Evolutionary conservation across 2,797 vertebrate species (phyloP).

Genomic region (Apogon talboti): DNA sequence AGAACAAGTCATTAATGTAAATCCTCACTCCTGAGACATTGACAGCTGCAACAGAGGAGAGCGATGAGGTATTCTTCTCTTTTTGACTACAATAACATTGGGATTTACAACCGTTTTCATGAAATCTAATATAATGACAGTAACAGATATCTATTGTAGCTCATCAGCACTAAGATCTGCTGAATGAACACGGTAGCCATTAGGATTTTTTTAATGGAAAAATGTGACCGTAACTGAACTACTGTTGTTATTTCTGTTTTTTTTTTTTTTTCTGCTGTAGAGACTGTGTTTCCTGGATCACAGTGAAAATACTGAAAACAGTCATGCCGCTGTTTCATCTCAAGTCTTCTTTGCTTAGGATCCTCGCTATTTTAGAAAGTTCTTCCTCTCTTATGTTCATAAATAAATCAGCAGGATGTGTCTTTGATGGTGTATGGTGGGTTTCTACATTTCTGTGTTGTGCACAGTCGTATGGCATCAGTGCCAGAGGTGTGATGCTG

Average conservation of each 20-base stretch:
- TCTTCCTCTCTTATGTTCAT: conserved; percentile 10
- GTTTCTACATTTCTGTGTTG: conserved; percentile 5
- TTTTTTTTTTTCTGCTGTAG: too few species aligned
- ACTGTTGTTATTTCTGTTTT: too few species aligned
- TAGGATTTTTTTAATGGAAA: too few species aligned
- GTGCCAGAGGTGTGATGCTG: conserved; percentile 55
- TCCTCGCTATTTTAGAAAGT: conserved; percentile 20
- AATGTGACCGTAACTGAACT: too few species aligned
- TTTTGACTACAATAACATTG: conserved; percentile 16
- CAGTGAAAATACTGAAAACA: too few species aligned
- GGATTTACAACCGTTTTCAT: neutral
- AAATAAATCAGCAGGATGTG: conserved; percentile 34
- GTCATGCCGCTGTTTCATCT: too few species aligned
- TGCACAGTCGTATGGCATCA: conserved; percentile 23
- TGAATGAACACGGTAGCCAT: too few species aligned
- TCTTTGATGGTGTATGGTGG: conserved; percentile 25
- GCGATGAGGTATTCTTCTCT: conserved; percentile 29
- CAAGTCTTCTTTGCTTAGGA: neutral
- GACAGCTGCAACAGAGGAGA: conserved; percentile 2
- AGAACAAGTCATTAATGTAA: conserved; percentile 50
- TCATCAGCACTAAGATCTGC: too few species aligned
- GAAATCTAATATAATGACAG: too few species aligned
- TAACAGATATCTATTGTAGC: too few species aligned
- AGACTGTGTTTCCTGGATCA: too few species aligned
- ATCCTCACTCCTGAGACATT: conserved; percentile 30